These are phyloP conservation scores for Alaudala cheleensis DNA, from an alignment of 2,113 vertebrate species.

Conservation along the genomic window DNA sequence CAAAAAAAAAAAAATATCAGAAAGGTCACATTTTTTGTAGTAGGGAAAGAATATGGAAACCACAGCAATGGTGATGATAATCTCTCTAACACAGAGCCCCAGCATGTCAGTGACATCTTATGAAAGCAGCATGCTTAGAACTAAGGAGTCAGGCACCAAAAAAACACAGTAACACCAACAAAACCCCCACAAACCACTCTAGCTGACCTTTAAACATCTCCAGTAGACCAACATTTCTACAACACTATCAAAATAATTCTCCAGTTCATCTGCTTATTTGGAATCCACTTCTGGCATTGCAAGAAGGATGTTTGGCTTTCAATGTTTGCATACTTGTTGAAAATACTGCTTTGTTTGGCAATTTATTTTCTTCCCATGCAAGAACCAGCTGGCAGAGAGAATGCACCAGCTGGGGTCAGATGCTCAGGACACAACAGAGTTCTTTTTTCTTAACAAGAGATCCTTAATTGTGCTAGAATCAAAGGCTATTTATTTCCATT, in stretches of 20 bases:
- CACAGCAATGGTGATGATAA: not conserved
- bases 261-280: slow-evolving; percentile 1
- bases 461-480: not conserved
- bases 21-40: not conserved
- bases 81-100: not conserved
- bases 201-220: not conserved
- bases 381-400: not conserved
- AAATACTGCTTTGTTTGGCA: not conserved
- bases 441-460: not conserved
- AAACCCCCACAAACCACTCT: not conserved
- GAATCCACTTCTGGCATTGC: not conserved
- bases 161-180: not conserved
- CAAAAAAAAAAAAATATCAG: not conserved
- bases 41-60: not conserved
- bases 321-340: not conserved
- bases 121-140: not conserved
- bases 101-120: accelerated
- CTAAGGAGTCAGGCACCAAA: not conserved
- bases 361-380: not conserved
- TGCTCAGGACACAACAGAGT: not conserved
- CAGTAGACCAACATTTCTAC: not conserved
- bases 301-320: not conserved
- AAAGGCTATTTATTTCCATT: not conserved
- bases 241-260: not conserved
- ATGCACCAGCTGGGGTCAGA: slow-evolving; percentile 6